A percentile compares a stretch with the other conserved stretches of the same genome.
Conservation (phyloP, 2,113 vertebrate species). For the Coreoperca whiteheadi region DNA sequence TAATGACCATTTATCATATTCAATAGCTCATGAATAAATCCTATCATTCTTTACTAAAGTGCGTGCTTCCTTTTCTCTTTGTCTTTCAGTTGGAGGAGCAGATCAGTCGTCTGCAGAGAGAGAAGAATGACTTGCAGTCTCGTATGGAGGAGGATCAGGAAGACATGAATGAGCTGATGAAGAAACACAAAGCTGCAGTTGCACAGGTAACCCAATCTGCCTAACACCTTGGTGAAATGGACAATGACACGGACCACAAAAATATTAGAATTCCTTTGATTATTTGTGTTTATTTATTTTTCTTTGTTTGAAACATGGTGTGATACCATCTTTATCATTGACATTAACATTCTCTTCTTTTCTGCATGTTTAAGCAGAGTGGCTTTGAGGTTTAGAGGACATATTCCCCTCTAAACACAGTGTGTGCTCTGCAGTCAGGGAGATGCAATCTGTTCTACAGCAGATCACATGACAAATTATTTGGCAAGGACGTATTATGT, state of each 20-base stretch:
- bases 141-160: conserved; percentile 98
- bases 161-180: conserved; percentile 98
- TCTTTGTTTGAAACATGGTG: background rate
- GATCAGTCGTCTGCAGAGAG: conserved; percentile 94
- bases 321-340: background rate
- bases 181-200: conserved; percentile 97
- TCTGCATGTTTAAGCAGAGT: conserved; percentile 15
- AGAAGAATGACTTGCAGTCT: conserved; percentile 97
- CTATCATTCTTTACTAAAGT: conserved; percentile 46
- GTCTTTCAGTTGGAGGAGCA: conserved; percentile 94
- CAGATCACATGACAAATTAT: conserved; percentile 54
- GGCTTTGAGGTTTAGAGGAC: conserved; percentile 58
- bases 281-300: background rate
- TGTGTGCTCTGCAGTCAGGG: conserved; percentile 42
- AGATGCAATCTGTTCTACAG: conserved; percentile 57
- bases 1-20: conserved; percentile 81
- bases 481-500: conserved; percentile 14
- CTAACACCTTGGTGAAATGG: background rate
- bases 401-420: conserved; percentile 43
- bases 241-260: background rate
- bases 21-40: conserved; percentile 77
- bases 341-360: conserved; percentile 18
- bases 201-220: conserved; percentile 87
- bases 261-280: background rate
- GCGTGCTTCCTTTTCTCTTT: conserved; percentile 35